These are phyloP conservation scores for Caenorhabditis sulstoni DNA, from an alignment of 2,888 invertebrate genomes.

Conservation along the genomic window DNA sequence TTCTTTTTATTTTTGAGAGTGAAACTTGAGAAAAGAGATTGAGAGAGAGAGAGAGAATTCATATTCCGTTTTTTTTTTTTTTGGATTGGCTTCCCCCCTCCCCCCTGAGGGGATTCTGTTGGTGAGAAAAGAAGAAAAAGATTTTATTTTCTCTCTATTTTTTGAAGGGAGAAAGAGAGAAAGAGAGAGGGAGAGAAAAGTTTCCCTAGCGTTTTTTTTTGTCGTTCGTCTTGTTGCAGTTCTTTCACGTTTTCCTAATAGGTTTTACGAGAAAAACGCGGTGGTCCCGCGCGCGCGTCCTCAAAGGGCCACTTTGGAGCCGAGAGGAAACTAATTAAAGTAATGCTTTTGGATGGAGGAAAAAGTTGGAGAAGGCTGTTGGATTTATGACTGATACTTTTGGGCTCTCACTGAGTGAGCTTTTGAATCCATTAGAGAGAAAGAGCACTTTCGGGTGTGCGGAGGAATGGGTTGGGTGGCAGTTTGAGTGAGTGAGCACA, in stretches of 20 bases:
- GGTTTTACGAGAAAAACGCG: neutral
- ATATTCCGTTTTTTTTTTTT: slow-evolving; percentile 47
- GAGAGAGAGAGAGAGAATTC: slow-evolving; percentile 24
- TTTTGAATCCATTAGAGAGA: too few species aligned
- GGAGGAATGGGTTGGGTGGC: too few species aligned
- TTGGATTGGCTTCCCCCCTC: neutral
- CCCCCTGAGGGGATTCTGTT: slow-evolving; percentile 24
- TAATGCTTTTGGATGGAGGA: slow-evolving; percentile 25
- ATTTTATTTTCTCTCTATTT: too few species aligned
- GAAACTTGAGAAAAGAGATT: too few species aligned
- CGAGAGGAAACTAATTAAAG: slow-evolving; percentile 39
- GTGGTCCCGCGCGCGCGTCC: neutral
- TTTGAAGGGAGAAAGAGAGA: slow-evolving; percentile 4
- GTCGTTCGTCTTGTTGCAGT: too few species aligned
- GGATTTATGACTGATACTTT: slow-evolving; percentile 57
- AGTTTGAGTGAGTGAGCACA: neutral
- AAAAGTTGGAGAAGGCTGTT: neutral
- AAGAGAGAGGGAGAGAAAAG: slow-evolving; percentile 12
- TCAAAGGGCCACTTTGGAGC: slow-evolving; percentile 16
- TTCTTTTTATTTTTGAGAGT: neutral
- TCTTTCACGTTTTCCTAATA: too few species aligned
- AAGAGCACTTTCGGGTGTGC: too few species aligned
- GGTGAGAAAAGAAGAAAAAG: slow-evolving; percentile 6
- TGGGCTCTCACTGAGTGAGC: neutral
- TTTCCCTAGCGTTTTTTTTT: slow-evolving; percentile 39